These are phyloP conservation scores for Chloroceryle aenea DNA, from an alignment of 2,113 vertebrate species.

Conservation along the genomic window DNA sequence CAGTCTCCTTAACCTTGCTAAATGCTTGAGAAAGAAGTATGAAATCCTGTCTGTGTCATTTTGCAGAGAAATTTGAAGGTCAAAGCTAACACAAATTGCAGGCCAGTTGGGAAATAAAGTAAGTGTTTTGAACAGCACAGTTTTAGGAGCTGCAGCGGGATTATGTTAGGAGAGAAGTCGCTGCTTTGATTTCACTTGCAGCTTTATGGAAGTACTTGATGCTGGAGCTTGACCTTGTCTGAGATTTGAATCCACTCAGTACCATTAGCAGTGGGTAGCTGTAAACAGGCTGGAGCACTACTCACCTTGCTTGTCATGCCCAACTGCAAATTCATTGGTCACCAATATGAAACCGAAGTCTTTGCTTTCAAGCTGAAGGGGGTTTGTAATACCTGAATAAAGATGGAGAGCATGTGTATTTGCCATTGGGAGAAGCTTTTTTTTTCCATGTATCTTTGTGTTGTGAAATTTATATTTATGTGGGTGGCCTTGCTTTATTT, in stretches of 20 bases:
- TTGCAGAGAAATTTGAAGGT: constrained; percentile 22
- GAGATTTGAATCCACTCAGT: neutral
- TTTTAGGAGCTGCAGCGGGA: neutral
- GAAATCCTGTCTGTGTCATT: neutral
- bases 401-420: fast-evolving
- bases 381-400: neutral
- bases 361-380: neutral
- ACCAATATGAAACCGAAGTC: neutral
- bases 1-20: constrained; percentile 18
- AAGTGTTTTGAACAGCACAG: neutral
- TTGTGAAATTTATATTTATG: neutral
- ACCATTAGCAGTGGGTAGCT: neutral
- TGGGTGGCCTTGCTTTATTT: neutral
- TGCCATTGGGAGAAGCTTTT: neutral
- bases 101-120: neutral
- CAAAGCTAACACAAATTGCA: neutral
- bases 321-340: neutral
- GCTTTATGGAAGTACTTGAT: fast-evolving
- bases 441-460: neutral
- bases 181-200: neutral
- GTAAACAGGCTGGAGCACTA: fast-evolving
- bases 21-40: neutral
- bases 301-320: neutral
- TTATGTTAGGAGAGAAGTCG: neutral
- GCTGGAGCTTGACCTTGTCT: neutral